phyloP scores from a whole-genome alignment of 2,888 invertebrate species.

The Hoplodrina blanda region DNA sequence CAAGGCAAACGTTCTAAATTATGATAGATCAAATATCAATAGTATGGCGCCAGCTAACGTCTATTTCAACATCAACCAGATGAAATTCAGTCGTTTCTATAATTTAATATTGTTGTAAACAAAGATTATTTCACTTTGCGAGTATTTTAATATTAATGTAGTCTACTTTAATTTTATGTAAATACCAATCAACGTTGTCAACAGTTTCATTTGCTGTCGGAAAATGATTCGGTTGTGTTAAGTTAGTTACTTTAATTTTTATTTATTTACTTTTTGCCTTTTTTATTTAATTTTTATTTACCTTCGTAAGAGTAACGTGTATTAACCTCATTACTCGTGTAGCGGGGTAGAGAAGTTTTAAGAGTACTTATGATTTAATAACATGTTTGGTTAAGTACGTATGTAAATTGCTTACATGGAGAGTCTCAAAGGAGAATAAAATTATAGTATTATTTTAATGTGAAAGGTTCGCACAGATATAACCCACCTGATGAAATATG shows the following conservation, averaged over 20 bases:
- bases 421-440: neutral
- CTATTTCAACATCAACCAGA: conserved; percentile 11
- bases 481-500: too few relatives aligned
- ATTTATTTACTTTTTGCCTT: conserved; percentile 2
- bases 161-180: conserved; percentile 50
- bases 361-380: neutral
- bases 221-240: conserved; percentile 21
- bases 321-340: neutral
- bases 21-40: conserved; percentile 54
- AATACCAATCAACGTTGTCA: conserved; percentile 57
- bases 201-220: conserved; percentile 39
- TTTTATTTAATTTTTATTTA: neutral
- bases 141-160: conserved; percentile 46
- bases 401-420: neutral
- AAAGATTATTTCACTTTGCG: conserved; percentile 19
- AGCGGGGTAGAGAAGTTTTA: neutral
- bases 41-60: conserved; percentile 31
- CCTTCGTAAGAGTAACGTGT: neutral
- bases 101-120: conserved; percentile 19
- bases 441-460: neutral
- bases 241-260: conserved; percentile 21
- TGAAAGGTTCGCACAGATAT: too few relatives aligned
- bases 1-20: conserved; percentile 40
- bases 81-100: conserved; percentile 13
- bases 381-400: neutral